Percentiles rank a stretch among this genome's conserved stretches.
Evolutionary conservation across 2,888 invertebrate species (phyloP).

Genomic region (Himalopsyche kuldschensis): DNA sequence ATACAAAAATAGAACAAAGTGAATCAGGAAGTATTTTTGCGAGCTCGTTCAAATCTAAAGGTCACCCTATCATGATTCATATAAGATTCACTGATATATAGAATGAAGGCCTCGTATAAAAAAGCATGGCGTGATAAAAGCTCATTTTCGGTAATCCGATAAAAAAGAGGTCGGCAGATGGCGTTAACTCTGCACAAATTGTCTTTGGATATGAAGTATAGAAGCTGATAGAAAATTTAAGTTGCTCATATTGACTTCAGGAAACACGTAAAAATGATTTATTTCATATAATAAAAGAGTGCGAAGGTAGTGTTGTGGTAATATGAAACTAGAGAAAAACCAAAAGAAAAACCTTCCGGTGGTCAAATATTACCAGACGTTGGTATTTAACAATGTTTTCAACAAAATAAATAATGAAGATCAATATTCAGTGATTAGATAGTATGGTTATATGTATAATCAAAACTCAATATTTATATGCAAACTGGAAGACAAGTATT

Average conservation of each 20-base stretch:
- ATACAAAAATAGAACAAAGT: too few species aligned
- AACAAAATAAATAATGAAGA: too few species aligned
- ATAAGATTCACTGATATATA: neutral
- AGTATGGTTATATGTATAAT: too few species aligned
- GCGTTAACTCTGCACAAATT: neutral
- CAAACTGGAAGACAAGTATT: too few species aligned
- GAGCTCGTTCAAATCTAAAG: neutral
- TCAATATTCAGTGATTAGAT: too few species aligned
- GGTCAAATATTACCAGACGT: too few species aligned
- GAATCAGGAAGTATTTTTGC: neutral
- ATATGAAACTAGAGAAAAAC: too few species aligned
- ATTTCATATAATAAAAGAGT: neutral
- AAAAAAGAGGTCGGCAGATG: neutral
- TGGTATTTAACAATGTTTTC: too few species aligned
- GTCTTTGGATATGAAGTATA: neutral
- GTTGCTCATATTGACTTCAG: neutral
- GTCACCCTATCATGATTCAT: neutral
- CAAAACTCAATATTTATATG: too few species aligned
- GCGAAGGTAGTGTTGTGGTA: too few species aligned
- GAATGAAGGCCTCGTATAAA: neutral
- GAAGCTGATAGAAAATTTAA: neutral
- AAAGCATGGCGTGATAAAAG: neutral
- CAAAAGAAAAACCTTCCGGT: too few species aligned
- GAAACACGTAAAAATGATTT: neutral
- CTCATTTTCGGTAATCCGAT: neutral